phyloP scores from a whole-genome alignment of 2,888 invertebrate genomes.

The Cheilosia pagana region DNA sequence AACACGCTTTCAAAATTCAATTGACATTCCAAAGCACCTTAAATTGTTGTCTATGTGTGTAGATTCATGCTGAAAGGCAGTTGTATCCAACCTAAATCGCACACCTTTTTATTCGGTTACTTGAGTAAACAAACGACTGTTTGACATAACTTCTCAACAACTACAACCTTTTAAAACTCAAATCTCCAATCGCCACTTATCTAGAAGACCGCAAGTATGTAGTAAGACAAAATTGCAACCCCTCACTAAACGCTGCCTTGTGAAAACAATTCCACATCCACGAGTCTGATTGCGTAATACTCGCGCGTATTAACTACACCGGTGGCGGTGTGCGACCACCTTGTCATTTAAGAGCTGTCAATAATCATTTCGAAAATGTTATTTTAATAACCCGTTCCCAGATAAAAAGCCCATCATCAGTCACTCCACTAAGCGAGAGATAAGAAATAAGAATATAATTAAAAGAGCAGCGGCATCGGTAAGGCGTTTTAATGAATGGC shows the following conservation, averaged over 20 bases:
- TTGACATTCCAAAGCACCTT: no score
- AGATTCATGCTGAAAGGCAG: no score
- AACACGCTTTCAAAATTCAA: no score
- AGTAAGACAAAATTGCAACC: not conserved
- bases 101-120: no score
- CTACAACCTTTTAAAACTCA: no score
- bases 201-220: no score
- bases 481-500: conserved; percentile 65
- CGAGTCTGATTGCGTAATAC: conserved; percentile 26
- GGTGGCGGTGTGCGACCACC: conserved; percentile 29
- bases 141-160: no score
- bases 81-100: no score
- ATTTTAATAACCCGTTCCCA: conserved; percentile 69
- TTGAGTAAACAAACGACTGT: no score
- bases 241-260: not conserved
- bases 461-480: conserved; percentile 54
- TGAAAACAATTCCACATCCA: conserved; percentile 9
- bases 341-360: conserved; percentile 55
- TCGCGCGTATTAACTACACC: not conserved
- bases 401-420: conserved; percentile 62
- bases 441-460: conserved; percentile 51
- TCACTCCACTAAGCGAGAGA: conserved; percentile 27
- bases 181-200: no score
- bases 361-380: conserved; percentile 62
- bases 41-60: no score